Evolutionary conservation across 2,797 vertebrate genomes (phyloP).

Genomic region (Tiaroga cobitis): DNA sequence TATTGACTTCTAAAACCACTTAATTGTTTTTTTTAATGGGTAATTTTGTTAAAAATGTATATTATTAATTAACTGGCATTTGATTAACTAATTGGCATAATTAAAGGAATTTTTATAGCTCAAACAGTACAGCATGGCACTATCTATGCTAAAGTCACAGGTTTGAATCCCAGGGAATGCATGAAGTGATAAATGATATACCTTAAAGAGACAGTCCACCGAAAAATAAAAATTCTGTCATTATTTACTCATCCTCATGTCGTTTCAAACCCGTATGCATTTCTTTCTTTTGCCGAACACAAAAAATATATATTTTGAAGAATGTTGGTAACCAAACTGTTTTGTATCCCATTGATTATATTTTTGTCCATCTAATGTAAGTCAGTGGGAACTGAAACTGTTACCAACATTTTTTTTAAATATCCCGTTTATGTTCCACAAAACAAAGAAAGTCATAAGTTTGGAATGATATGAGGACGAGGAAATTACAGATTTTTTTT

Average conservation of each 20-base stretch:
- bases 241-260: background rate
- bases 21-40: background rate
- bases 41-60: background rate
- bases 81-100: background rate
- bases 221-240: background rate
- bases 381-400: background rate
- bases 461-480: too few species aligned
- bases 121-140: background rate
- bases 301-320: background rate
- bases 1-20: background rate
- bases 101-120: background rate
- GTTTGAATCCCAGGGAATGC: background rate
- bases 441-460: background rate
- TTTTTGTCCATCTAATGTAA: background rate
- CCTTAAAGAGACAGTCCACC: background rate
- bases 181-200: background rate
- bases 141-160: background rate
- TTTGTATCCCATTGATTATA: background rate
- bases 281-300: background rate
- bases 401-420: background rate
- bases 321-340: background rate
- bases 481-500: accelerated
- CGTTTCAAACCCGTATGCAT: background rate
- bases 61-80: background rate
- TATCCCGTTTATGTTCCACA: background rate